Evolutionary conservation across 2,888 invertebrate genomes (phyloP).

Genomic region (Phengaris alcon): DNA sequence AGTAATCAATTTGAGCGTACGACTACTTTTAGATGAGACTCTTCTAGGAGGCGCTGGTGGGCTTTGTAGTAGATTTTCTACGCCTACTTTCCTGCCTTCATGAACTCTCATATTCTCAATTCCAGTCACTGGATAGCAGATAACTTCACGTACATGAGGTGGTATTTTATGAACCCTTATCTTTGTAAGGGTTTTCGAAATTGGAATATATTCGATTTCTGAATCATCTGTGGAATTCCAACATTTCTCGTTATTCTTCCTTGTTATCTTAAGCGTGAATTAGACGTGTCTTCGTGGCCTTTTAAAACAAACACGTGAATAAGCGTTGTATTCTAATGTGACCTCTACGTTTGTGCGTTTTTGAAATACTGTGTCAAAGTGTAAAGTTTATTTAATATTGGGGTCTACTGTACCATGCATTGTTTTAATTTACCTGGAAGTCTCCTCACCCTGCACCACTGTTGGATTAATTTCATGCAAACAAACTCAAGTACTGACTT

Average conservation of each 20-base stretch:
- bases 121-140: constrained; percentile 80
- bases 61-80: constrained; percentile 49
- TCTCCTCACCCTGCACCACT: constrained; percentile 62
- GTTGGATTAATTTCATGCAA: constrained; percentile 53
- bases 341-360: constrained; percentile 53
- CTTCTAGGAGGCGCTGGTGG: constrained; percentile 88
- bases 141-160: constrained; percentile 74
- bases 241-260: constrained; percentile 49
- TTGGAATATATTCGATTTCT: constrained; percentile 90
- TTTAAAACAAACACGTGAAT: constrained; percentile 54
- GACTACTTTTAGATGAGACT: constrained; percentile 86
- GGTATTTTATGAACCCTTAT: constrained; percentile 86
- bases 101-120: constrained; percentile 55
- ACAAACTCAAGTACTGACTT: constrained; percentile 55
- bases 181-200: constrained; percentile 88
- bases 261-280: constrained; percentile 59
- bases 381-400: constrained; percentile 67
- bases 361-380: constrained; percentile 41
- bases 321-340: constrained; percentile 56
- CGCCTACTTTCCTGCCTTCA: constrained; percentile 79
- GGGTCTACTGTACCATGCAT: constrained; percentile 67
- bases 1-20: constrained; percentile 82
- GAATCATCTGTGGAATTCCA: constrained; percentile 84
- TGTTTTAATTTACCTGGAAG: constrained; percentile 55
- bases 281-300: constrained; percentile 66